These are phyloP conservation scores for Misgurnus anguillicaudatus DNA, from an alignment of 2,113 vertebrate species.

Conservation along the genomic window DNA sequence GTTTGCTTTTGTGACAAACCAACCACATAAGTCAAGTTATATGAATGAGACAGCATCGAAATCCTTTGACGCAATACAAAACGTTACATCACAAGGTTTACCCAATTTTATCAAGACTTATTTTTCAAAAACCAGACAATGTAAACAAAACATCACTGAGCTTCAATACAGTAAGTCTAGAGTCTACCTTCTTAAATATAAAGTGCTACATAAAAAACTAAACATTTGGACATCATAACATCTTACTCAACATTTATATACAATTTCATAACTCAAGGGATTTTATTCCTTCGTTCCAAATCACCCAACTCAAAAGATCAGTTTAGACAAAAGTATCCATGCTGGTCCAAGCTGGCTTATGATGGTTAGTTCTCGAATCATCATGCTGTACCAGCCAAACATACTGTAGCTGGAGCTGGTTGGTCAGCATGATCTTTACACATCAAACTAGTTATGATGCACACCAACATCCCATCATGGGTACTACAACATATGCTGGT, in stretches of 20 bases:
- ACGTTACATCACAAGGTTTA: slow-evolving; percentile 26
- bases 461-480: too few species aligned
- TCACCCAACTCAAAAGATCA: too few species aligned
- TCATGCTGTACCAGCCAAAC: too few species aligned
- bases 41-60: slow-evolving; percentile 4
- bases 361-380: too few species aligned
- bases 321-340: too few species aligned
- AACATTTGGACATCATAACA: slow-evolving; percentile 7
- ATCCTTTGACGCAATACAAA: slow-evolving; percentile 1
- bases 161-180: slow-evolving; percentile 3
- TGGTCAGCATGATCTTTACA: too few species aligned
- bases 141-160: slow-evolving; percentile 34
- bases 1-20: not conserved
- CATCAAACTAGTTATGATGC: too few species aligned
- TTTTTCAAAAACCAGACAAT: slow-evolving; percentile 7
- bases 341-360: too few species aligned
- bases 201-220: slow-evolving; percentile 24
- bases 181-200: slow-evolving; percentile 17
- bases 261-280: slow-evolving; percentile 3
- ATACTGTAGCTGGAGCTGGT: too few species aligned
- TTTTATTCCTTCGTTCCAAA: slow-evolving; percentile 9
- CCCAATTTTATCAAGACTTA: not conserved
- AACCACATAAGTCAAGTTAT: not conserved
- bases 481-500: too few species aligned
- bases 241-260: slow-evolving; percentile 24